Evolutionary conservation across 1,140 invertebrate species (phyloP), one percentile per base, ranked within the genome.

Genomic region (Rhysida immarginata): DNA sequence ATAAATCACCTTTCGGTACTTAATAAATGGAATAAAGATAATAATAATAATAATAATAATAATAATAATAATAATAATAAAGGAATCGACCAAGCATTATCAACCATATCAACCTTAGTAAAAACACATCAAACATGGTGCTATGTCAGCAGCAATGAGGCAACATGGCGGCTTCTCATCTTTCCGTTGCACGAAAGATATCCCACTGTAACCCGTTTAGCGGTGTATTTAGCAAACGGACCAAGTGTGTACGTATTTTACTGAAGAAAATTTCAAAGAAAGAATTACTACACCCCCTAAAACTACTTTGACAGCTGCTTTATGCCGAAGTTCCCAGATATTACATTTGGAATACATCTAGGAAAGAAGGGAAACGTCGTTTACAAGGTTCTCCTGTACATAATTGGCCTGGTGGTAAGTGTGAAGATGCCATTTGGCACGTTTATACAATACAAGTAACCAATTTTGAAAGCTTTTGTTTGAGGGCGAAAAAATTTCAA

Each of bases 171-270:
- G 14, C 64, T 66, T 54, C 44, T 65, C 55, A 44, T 52, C 23
- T 65, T 60, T n/a, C n/a, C n/a, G n/a, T n/a, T n/a, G n/a, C n/a
- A n/a, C n/a, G n/a, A n/a, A n/a, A n/a, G n/a, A n/a, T n/a, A n/a
- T n/a, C n/a, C n/a, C n/a, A n/a, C n/a, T n/a, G n/a, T n/a, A n/a
- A n/a, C n/a, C n/a, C n/a, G 71, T 59, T 63, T 76, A 29, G 63
- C 63, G 3, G 70, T 76, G 8, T 72, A 77, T 68, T 58, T 77
- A n/a, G 65, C 70, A 61, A 62, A 64, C 42, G 61, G 60, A 2
- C 58, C 63, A 51, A 42, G n/a, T n/a, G n/a, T n/a, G 55, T 45
- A 50, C 59, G 21, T 61, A 62, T 35, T 63, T 62, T 42, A 63
- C 26, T 8, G 41, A n/a, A 3, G 41, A 45, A 29, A 59, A 58